Evolutionary conservation across 2,113 vertebrate species (phyloP).

Genomic region (Burhinus bistriatus): DNA sequence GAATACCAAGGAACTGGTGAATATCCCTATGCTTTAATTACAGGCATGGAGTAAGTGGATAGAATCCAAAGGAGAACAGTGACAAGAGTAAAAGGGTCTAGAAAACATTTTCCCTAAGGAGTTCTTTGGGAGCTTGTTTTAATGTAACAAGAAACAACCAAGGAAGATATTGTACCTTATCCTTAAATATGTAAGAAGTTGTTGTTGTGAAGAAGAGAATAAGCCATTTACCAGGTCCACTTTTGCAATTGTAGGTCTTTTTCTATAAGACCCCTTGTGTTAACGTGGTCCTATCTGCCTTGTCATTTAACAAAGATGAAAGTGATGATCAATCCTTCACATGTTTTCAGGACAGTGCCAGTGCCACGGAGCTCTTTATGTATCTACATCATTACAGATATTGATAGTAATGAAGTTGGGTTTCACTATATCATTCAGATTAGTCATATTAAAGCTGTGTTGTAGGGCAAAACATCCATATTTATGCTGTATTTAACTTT

Average conservation of each 20-base stretch:
- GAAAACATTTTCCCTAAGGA: neutral
- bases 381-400: neutral
- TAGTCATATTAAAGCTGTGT: constrained; percentile 52
- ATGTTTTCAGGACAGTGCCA: neutral
- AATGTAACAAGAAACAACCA: neutral
- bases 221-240: neutral
- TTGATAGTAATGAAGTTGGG: neutral
- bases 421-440: constrained; percentile 52
- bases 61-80: neutral
- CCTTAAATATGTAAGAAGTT: neutral
- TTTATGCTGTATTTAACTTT: constrained; percentile 74
- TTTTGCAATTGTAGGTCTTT: neutral
- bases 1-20: neutral
- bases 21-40: neutral
- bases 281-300: neutral
- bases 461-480: constrained; percentile 63
- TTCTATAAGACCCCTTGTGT: neutral
- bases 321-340: neutral
- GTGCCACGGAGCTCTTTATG: neutral
- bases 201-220: neutral
- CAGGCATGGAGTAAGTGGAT: neutral
- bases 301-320: neutral
- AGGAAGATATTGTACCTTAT: neutral
- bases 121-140: neutral
- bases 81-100: neutral